Percentiles rank a stretch among this genome's conserved stretches.
Conservation (phyloP, 2,888 invertebrate species). For the Apodemia hepburni region DNA sequence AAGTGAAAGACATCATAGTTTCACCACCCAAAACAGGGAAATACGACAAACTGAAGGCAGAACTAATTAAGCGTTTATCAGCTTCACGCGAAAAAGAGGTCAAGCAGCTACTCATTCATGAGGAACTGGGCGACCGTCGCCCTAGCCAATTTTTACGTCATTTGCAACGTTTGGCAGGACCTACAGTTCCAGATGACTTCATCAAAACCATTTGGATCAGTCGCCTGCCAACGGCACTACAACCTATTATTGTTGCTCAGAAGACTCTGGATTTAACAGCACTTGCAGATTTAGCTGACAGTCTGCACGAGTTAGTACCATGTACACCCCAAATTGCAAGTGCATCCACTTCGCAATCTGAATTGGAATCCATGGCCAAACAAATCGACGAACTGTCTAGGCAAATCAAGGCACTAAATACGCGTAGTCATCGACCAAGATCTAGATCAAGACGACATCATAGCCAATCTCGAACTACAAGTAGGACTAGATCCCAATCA, state of each 20-base stretch:
- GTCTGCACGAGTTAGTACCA: neutral
- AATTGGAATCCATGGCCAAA: neutral
- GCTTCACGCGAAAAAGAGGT: constrained; percentile 17
- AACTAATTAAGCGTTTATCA: constrained; percentile 18
- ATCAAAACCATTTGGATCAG: neutral
- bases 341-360: neutral
- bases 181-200: constrained; percentile 24
- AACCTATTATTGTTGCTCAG: neutral
- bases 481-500: neutral
- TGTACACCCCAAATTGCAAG: neutral
- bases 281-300: constrained; percentile 10
- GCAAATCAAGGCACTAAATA: neutral
- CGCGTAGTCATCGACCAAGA: neutral
- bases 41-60: neutral
- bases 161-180: constrained; percentile 26
- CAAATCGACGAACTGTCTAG: neutral
- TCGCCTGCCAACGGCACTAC: neutral
- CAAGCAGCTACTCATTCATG: constrained; percentile 20
- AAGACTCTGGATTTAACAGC: constrained; percentile 5
- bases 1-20: constrained; percentile 27
- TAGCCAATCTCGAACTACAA: neutral
- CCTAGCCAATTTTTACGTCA: constrained; percentile 29
- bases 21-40: constrained; percentile 19
- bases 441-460: neutral
- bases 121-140: constrained; percentile 25